A percentile compares a stretch with the other conserved stretches of the same genome.
Evolutionary conservation across 1,140 invertebrate species (phyloP).

Genomic region (Oryzaephilus surinamensis): DNA sequence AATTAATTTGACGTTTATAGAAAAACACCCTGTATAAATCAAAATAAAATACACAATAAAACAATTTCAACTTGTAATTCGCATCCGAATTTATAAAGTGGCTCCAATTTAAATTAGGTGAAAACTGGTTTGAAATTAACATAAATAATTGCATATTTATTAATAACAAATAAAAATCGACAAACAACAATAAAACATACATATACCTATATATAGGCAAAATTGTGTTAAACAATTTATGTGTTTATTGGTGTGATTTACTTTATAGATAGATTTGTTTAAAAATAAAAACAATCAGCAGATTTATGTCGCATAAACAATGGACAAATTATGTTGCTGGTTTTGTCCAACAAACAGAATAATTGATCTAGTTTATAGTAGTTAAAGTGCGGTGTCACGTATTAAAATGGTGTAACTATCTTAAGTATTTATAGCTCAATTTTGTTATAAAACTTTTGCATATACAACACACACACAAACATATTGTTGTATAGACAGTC

Average conservation of each 20-base stretch:
- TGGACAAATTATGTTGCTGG: too few relatives aligned
- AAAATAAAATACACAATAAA: too few relatives aligned
- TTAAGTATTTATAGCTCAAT: constrained; percentile 10
- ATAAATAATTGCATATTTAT: constrained; percentile 4
- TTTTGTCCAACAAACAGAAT: constrained; percentile 3
- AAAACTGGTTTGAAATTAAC: neutral
- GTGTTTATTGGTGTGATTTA: neutral
- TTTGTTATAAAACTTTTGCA: too few relatives aligned
- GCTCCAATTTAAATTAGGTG: neutral
- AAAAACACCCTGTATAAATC: too few relatives aligned
- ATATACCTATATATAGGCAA: constrained; percentile 4
- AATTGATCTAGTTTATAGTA: neutral
- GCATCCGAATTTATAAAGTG: too few relatives aligned
- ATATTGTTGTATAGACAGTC: constrained; percentile 1
- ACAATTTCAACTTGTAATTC: too few relatives aligned
- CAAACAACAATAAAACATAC: too few relatives aligned
- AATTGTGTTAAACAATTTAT: constrained; percentile 4
- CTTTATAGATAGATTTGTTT: neutral
- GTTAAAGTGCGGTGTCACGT: constrained; percentile 3
- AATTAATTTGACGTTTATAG: too few relatives aligned
- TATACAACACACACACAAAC: constrained; percentile 1
- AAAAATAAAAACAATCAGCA: neutral
- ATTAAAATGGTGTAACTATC: constrained; percentile 4
- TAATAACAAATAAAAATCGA: too few relatives aligned
- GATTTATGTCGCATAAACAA: too few relatives aligned